These are phyloP conservation scores for Neoarius graeffei DNA, from an alignment of 2,113 vertebrate genomes.

Conservation along the genomic window DNA sequence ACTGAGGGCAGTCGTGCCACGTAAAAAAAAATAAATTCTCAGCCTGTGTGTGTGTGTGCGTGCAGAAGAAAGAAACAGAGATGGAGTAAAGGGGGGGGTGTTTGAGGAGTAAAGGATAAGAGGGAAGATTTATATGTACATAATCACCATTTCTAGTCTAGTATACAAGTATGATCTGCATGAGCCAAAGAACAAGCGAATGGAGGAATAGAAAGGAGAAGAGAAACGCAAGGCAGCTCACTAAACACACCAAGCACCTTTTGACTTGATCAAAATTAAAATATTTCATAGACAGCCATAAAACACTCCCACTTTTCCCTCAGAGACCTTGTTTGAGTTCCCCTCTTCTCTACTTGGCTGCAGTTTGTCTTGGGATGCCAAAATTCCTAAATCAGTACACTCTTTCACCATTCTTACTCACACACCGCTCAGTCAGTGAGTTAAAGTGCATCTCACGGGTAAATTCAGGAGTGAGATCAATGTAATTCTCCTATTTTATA, in stretches of 20 bases:
- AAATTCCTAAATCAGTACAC: not conserved
- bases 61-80: not conserved
- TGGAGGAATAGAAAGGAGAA: slow-evolving; percentile 35
- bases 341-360: not conserved
- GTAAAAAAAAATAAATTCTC: not conserved
- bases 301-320: not conserved
- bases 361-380: not conserved
- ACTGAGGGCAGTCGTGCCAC: slow-evolving; percentile 29
- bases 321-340: not conserved
- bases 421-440: not conserved
- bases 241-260: slow-evolving; percentile 43
- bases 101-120: not conserved
- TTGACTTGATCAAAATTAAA: slow-evolving; percentile 38
- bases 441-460: not conserved
- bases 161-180: not conserved
- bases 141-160: not conserved
- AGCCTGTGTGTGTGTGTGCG: slow-evolving; percentile 9
- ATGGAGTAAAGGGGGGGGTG: not conserved
- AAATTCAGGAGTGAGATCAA: no score
- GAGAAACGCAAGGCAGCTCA: slow-evolving; percentile 19
- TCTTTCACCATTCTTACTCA: not conserved
- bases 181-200: not conserved
- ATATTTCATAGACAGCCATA: slow-evolving; percentile 37
- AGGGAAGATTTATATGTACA: not conserved
- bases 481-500: no score